Base-by-base conservation (phyloP, 2,113 vertebrate species). In the Cyprinus carpio region DNA sequence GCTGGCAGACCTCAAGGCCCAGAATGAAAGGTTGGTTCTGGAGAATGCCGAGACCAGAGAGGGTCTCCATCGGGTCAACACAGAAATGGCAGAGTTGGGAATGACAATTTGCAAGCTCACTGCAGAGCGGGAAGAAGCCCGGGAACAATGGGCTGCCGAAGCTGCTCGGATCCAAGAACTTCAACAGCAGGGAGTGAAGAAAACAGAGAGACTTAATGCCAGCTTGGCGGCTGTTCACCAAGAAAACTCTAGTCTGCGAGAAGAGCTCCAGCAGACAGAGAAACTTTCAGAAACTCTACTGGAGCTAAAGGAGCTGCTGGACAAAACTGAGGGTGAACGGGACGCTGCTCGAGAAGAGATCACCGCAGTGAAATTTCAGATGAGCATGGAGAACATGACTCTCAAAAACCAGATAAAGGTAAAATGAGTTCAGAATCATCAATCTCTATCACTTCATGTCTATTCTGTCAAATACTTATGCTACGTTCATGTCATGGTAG, bases 371-470 rank as follows among this genome's bases (percentile, higher is more conserved):
- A 98, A 95, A 93, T 99, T 99, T 94, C 97, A 98, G 85, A 95
- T 96, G 93, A 99, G 97, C 91, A 94, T 96, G 2, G 96, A 98
- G 86, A 96, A 94, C 92, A 95, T 99, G 95, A 96, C 92, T 89
- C 93, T 95, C 88, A 95, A 98, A 90, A 94, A 91, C 89, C 96
- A 93, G 89, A 88, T 97, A 72, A 98, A 97, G 96, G 98, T 98
- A 95, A 29, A 74, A 18, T 23, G 10, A 29, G 10, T 37, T 1
- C 1, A 43, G n/a, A 40, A 79, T 40, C 20, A 60, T 74, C 72
- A 46, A 4, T 74, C 49, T 58, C 13, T 37, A 62, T 37, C 2
- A 62, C 6, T 60, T 34, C 15, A n/a, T n/a, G 25, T 25, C 18
- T 29, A 23, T 58, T 9, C 15, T 31, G 18, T 25, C 76, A 56